Base-by-base conservation (phyloP, 1,140 invertebrate genomes). In the Glomeris maerens region DNA sequence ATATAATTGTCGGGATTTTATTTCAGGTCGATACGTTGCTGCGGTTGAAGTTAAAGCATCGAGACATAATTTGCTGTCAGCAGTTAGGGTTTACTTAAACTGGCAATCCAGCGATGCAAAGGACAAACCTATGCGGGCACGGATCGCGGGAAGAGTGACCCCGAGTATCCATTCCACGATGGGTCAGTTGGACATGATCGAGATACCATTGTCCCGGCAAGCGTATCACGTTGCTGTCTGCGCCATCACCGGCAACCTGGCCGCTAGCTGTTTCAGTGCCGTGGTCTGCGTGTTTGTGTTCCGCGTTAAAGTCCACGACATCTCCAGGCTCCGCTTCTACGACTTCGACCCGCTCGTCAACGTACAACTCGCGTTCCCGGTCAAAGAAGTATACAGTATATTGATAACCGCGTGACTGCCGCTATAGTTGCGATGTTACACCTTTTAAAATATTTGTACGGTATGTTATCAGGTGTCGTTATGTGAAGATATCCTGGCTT, bases 81-180 rank as follows among this genome's bases (percentile, higher is more conserved):
- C 48, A 79, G 75, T 76, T 3, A 61, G 78, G 39, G 66, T 80
- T 27, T 80, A 81, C 55, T 71, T 78, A 0, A 78, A 80, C 51
- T 80, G 78, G 78, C 50, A 68, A 67, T 49, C 58, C 49, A n/a
- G n/a, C n/a, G 55, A 71, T 67, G 59, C 68, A 67, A 54, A 52
- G 17, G 52, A 56, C 17, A 75, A 77, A 48, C 70, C 78, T 7
- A 79, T 81, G 74, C 66, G 77, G 50, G 79, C 79, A 1, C 67
- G 80, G 47, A 80, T 81, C 31, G 79, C 80, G 14, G 79, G 79
- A 1, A 59, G 77, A 42, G 78, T 80, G 1, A 80, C 78, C 1
- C 76, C 77, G 0, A 77, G 74, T 47, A 75, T 71, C 51, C 66
- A 75, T 45, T 71, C 74, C n/a, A 55, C 45, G 67, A 71, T 49